phyloP scores from a whole-genome alignment of 2,797 vertebrate genomes.

The Amblyraja radiata region DNA sequence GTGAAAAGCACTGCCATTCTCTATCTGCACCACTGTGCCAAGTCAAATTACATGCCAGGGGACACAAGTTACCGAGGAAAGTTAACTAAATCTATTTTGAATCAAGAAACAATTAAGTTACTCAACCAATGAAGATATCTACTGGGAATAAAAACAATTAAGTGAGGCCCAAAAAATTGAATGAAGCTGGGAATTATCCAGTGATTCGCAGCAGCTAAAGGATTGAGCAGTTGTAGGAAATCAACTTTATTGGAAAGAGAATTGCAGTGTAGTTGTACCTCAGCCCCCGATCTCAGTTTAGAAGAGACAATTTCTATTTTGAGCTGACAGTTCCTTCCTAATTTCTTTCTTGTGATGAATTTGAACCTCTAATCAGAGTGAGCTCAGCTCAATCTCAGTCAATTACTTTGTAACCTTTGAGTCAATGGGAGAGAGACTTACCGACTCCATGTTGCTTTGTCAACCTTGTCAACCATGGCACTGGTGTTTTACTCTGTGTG shows the following conservation, averaged over 20 bases:
- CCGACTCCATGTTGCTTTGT: background rate
- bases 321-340: background rate
- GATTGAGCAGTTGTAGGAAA: background rate
- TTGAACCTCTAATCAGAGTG: background rate
- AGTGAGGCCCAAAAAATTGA: background rate
- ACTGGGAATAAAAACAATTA: background rate
- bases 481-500: background rate
- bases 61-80: background rate
- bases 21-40: too few relatives aligned
- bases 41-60: background rate
- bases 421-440: background rate
- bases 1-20: too few relatives aligned
- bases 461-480: background rate
- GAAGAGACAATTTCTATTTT: background rate
- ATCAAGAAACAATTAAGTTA: background rate
- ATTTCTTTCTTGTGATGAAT: background rate
- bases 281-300: background rate
- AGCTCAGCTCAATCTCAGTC: background rate
- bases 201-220: background rate
- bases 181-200: background rate
- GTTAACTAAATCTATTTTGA: background rate
- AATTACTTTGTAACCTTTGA: background rate
- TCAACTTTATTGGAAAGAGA: background rate
- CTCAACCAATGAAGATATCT: background rate
- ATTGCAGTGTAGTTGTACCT: background rate